Percentiles rank a stretch among this genome's conserved stretches.
phyloP scores from a whole-genome alignment of 2,113 vertebrate genomes.

The Ornithorhynchus anatinus region DNA sequence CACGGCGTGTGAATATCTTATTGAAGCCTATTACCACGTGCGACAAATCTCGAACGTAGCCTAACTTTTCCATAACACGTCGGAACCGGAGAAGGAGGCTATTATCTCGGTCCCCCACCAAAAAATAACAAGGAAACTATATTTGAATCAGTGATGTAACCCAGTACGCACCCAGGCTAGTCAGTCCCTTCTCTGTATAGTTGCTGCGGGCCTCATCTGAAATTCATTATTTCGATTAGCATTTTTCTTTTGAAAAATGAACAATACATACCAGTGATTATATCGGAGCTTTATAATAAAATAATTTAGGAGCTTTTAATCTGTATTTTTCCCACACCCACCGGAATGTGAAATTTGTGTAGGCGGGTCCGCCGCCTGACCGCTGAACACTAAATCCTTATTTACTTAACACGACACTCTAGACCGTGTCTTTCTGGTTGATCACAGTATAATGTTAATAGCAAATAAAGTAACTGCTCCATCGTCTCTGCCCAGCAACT shows the following conservation, averaged over 20 bases:
- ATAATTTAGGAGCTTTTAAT: slow-evolving; percentile 10
- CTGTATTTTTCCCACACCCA: slow-evolving; percentile 5
- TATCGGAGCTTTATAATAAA: slow-evolving; percentile 20
- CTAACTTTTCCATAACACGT: background rate
- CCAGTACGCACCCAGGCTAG: background rate
- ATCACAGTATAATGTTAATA: slow-evolving; percentile 13
- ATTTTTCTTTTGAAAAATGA: slow-evolving; percentile 28
- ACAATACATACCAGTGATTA: background rate
- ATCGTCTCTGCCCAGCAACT: background rate
- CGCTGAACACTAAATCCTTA: slow-evolving; percentile 7
- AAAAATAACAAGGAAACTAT: background rate
- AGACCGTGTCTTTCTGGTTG: slow-evolving; percentile 6
- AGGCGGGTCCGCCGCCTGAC: slow-evolving; percentile 12
- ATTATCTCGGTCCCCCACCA: background rate
- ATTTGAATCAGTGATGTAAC: background rate
- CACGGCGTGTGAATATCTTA: too few species aligned
- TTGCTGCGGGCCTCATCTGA: background rate
- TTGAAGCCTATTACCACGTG: background rate
- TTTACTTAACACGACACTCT: slow-evolving; percentile 28
- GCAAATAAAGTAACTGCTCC: slow-evolving; percentile 9
- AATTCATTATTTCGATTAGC: slow-evolving; percentile 39
- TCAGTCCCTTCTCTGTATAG: background rate
- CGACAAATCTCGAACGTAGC: background rate
- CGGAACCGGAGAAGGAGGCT: background rate
- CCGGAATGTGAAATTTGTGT: slow-evolving; percentile 5